These are phyloP conservation scores for Melipona beecheii DNA, from an alignment of 2,888 invertebrate species.

Conservation along the genomic window DNA sequence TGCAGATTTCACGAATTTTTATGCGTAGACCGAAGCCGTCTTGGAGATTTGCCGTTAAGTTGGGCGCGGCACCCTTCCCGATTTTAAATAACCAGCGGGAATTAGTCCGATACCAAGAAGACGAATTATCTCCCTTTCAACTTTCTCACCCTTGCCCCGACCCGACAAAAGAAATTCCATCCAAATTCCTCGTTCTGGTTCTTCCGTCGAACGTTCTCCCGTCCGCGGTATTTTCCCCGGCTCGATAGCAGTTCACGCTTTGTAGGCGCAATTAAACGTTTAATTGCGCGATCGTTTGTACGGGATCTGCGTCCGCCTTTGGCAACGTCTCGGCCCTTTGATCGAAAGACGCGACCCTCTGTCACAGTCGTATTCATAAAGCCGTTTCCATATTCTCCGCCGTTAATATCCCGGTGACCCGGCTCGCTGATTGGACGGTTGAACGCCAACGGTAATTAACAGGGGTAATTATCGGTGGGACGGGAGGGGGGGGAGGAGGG, in stretches of 20 bases:
- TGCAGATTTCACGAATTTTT: background rate
- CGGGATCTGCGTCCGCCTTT: conserved; percentile 23
- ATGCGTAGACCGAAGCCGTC: background rate
- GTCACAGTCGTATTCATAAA: conserved; percentile 28
- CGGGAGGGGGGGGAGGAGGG: background rate
- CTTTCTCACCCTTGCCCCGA: conserved; percentile 1
- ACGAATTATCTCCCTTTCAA: conserved; percentile 1
- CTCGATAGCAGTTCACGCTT: conserved; percentile 23
- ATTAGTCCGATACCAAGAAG: background rate
- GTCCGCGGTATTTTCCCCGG: background rate
- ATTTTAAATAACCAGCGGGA: background rate
- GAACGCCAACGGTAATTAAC: conserved; percentile 50
- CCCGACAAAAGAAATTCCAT: background rate
- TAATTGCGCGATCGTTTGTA: conserved; percentile 40
- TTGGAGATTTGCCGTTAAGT: background rate
- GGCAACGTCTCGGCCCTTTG: conserved; percentile 30
- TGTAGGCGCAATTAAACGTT: conserved; percentile 42
- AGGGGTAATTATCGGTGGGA: conserved; percentile 47
- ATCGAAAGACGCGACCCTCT: conserved; percentile 24
- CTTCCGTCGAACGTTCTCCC: background rate
- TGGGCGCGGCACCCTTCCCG: background rate
- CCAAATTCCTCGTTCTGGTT: background rate
- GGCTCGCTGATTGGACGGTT: conserved; percentile 47
- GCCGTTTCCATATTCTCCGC: conserved; percentile 40
- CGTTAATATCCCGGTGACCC: conserved; percentile 18